A percentile compares a stretch with the other conserved stretches of the same genome.
phyloP scores from a whole-genome alignment of 2,888 invertebrate species.

The Gymnocheta viridis region DNA sequence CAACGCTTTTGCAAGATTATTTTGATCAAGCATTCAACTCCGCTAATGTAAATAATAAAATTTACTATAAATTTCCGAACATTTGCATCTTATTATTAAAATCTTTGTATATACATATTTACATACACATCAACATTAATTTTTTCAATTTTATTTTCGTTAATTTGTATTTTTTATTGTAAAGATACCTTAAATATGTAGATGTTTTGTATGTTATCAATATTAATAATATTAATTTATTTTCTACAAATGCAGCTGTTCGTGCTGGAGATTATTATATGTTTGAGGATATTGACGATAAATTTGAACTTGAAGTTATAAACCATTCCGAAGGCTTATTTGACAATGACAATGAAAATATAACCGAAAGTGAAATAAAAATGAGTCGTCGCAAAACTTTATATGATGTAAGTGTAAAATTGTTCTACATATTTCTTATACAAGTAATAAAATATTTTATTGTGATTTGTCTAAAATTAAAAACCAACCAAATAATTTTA shows the following conservation, averaged over 20 bases:
- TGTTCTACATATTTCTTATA: background rate
- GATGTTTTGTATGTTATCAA: background rate
- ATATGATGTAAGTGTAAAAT: constrained; percentile 77
- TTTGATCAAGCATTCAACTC: too few relatives aligned
- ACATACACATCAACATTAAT: background rate
- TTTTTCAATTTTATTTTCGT: background rate
- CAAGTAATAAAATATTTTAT: background rate
- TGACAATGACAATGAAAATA: constrained; percentile 78
- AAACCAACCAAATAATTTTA: constrained; percentile 4
- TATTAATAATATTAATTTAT: constrained; percentile 3
- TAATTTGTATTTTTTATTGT: background rate
- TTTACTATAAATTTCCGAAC: background rate
- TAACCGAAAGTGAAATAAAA: constrained; percentile 80
- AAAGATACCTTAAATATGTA: background rate
- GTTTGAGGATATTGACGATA: constrained; percentile 97
- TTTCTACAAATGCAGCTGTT: constrained; percentile 86
- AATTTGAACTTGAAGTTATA: constrained; percentile 87
- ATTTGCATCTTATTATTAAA: background rate
- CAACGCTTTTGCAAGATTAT: too few relatives aligned
- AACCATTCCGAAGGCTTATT: constrained; percentile 84
- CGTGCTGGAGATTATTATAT: constrained; percentile 99
- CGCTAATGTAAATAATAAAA: background rate
- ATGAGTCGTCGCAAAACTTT: constrained; percentile 80
- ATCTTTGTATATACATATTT: background rate
- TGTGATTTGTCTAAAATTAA: constrained; percentile 17